phyloP scores from a whole-genome alignment of 1,140 invertebrate species.

The Drosophila subpulchrella region DNA sequence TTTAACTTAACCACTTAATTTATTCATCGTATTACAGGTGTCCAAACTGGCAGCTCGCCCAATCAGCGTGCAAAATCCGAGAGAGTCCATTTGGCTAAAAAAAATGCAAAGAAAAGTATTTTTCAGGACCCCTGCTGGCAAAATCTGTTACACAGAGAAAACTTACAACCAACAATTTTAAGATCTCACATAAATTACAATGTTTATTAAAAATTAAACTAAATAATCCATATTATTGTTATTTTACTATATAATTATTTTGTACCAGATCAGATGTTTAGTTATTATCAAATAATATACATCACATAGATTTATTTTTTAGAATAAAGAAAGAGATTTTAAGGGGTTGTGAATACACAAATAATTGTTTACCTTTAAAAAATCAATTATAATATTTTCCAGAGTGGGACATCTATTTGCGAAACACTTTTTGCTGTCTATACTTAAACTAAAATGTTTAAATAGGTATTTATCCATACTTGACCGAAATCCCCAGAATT shows the following conservation, averaged over 20 bases:
- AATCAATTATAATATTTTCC: too few species aligned
- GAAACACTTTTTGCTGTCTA: not conserved
- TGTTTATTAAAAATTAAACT: too few species aligned
- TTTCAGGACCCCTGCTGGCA: constrained; percentile 3
- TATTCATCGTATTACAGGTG: constrained; percentile 80
- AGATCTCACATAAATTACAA: too few species aligned
- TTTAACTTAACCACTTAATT: constrained; percentile 78
- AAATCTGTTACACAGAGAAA: constrained; percentile 6
- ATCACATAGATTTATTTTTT: too few species aligned
- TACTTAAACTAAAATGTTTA: not conserved
- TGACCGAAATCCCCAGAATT: not conserved
- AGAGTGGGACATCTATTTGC: not conserved
- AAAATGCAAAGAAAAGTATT: constrained; percentile 18
- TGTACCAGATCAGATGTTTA: too few species aligned
- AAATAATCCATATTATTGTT: not conserved
- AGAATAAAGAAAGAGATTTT: too few species aligned
- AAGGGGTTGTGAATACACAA: too few species aligned
- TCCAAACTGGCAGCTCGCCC: constrained; percentile 69
- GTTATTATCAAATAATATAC: too few species aligned
- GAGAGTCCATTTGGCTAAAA: constrained; percentile 41
- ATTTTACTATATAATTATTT: too few species aligned
- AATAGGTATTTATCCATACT: not conserved
- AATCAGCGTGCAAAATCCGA: constrained; percentile 64
- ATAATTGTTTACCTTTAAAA: too few species aligned
- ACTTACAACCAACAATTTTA: not conserved